Conservation (phyloP, 2,888 invertebrate genomes). For the Lycophotia porphyrea region DNA sequence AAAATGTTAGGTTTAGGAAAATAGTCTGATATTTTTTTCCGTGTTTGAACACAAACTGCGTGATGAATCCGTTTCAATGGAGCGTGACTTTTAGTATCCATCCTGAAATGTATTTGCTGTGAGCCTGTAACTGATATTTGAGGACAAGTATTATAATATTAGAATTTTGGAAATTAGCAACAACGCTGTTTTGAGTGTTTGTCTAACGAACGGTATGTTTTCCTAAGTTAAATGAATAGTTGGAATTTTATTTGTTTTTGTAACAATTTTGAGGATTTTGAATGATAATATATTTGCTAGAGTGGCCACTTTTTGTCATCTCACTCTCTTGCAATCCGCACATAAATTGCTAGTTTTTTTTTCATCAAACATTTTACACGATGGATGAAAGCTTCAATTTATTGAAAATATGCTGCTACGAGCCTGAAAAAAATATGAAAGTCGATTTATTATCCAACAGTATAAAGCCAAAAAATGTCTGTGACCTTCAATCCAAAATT, state of each 20-base stretch:
- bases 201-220: neutral
- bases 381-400: neutral
- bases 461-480: neutral
- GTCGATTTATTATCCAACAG: neutral
- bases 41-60: constrained; percentile 45
- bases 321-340: no score
- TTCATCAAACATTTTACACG: no score
- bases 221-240: neutral
- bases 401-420: neutral
- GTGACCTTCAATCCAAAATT: neutral
- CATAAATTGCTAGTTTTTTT: neutral
- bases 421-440: neutral
- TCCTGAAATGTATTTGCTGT: constrained; percentile 12
- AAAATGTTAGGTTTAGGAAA: constrained; percentile 39
- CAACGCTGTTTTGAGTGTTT: neutral
- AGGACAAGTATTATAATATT: neutral
- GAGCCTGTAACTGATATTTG: neutral
- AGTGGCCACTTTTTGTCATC: no score
- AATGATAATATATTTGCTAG: no score
- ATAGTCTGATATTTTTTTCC: constrained; percentile 24
- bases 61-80: constrained; percentile 48
- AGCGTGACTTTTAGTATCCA: constrained; percentile 31
- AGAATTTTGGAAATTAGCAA: neutral
- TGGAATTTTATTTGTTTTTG: neutral
- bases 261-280: no score